A percentile compares a stretch with the other conserved stretches of the same genome.
Conservation (phyloP, 2,888 invertebrate genomes). For the Byasa hedistus region DNA sequence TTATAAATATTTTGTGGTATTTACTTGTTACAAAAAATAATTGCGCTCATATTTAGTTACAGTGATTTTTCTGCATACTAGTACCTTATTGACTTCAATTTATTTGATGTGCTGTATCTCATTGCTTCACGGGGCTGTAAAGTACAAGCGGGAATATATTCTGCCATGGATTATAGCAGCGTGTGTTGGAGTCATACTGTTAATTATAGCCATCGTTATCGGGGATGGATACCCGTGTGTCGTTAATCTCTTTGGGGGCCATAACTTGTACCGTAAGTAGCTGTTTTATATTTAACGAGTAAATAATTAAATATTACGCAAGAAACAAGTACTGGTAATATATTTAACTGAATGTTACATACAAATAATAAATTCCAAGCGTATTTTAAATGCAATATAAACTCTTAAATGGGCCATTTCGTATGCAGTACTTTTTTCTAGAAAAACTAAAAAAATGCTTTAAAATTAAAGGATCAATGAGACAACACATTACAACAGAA, state of each 20-base stretch:
- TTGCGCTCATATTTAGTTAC: slow-evolving; percentile 55
- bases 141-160: slow-evolving; percentile 69
- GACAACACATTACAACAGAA: too few species aligned
- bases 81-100: slow-evolving; percentile 67
- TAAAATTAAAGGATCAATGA: too few species aligned
- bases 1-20: not conserved
- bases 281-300: not conserved
- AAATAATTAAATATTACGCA: too few species aligned
- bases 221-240: slow-evolving; percentile 67
- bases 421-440: too few species aligned
- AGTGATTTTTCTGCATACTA: slow-evolving; percentile 70
- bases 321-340: too few species aligned
- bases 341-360: too few species aligned
- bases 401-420: too few species aligned
- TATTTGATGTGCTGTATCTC: slow-evolving; percentile 74
- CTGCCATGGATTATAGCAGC: slow-evolving; percentile 73
- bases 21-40: not conserved
- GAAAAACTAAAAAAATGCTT: too few species aligned
- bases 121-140: slow-evolving; percentile 71
- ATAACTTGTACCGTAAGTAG: slow-evolving; percentile 69
- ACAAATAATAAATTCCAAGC: too few species aligned
- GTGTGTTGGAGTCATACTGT: slow-evolving; percentile 59
- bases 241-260: slow-evolving; percentile 68
- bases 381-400: too few species aligned
- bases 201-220: slow-evolving; percentile 55